phyloP scores from a whole-genome alignment of 2,113 vertebrate species.

The Gracilinanus agilis region DNA sequence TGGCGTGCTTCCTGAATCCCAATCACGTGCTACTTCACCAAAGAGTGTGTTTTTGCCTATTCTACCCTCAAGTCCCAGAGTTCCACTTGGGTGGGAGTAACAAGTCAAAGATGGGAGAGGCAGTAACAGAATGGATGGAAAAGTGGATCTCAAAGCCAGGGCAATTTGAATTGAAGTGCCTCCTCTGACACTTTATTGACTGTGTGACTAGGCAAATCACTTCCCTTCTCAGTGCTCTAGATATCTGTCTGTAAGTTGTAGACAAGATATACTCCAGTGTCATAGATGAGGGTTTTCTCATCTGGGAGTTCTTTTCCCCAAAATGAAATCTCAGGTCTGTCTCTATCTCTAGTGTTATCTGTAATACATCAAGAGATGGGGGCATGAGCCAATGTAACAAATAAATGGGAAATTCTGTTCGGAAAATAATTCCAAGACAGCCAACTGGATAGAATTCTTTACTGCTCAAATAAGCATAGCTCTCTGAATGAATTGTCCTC shows the following conservation, averaged over 20 bases:
- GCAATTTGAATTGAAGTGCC: not conserved
- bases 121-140: not conserved
- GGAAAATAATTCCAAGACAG: not conserved
- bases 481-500: slow-evolving; percentile 54
- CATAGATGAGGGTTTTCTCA: not conserved
- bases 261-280: not conserved
- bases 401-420: not conserved
- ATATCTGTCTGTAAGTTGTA: not conserved
- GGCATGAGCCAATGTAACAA: not conserved
- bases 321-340: not conserved
- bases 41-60: no score
- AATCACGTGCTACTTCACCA: no score
- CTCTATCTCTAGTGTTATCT: not conserved
- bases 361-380: not conserved
- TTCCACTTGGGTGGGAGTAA: not conserved
- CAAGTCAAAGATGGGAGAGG: not conserved
- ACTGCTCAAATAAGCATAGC: slow-evolving; percentile 11
- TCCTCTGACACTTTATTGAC: not conserved
- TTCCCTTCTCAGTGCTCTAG: not conserved
- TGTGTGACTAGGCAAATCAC: not conserved
- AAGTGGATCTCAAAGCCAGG: not conserved
- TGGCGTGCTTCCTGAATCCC: no score
- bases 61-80: not conserved
- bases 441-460: slow-evolving; percentile 17
- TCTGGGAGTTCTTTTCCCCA: not conserved